Percentiles rank a stretch among this genome's conserved stretches.
Evolutionary conservation across 2,888 invertebrate species (phyloP).

Genomic region (Maniola hyperantus): DNA sequence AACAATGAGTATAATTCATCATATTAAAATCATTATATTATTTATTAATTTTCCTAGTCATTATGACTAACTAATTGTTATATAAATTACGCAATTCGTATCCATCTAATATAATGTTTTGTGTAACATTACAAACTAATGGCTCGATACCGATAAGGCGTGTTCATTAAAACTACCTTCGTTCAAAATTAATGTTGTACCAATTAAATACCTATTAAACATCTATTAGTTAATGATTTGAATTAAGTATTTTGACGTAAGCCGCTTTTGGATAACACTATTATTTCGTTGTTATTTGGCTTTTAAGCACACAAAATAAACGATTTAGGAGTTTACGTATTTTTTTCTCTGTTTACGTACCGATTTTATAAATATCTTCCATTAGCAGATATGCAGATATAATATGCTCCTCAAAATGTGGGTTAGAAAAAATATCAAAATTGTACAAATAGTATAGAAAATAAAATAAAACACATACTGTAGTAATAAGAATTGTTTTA

Average conservation of each 20-base stretch:
- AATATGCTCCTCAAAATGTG: no score
- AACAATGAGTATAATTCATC: no score
- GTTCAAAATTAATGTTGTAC: constrained; percentile 3
- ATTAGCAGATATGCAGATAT: no score
- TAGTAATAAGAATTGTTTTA: no score
- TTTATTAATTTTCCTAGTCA: background rate
- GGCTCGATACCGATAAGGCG: background rate
- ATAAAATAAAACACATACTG: no score
- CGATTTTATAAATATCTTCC: no score
- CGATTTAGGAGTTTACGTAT: no score
- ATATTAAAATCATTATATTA: background rate
- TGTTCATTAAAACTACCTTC: background rate
- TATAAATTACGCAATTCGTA: background rate
- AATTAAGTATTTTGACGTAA: background rate
- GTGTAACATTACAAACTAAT: background rate
- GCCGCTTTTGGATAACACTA: background rate
- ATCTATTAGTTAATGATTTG: constrained; percentile 1
- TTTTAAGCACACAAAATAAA: no score
- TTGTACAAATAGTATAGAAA: no score
- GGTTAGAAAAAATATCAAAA: no score
- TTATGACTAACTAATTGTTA: background rate
- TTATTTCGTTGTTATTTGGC: background rate
- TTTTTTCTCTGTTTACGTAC: no score
- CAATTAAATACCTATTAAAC: constrained; percentile 3
- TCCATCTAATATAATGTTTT: background rate